Evolutionary conservation across 2,113 vertebrate genomes (phyloP).

Genomic region (Myotis yumanensis): DNA sequence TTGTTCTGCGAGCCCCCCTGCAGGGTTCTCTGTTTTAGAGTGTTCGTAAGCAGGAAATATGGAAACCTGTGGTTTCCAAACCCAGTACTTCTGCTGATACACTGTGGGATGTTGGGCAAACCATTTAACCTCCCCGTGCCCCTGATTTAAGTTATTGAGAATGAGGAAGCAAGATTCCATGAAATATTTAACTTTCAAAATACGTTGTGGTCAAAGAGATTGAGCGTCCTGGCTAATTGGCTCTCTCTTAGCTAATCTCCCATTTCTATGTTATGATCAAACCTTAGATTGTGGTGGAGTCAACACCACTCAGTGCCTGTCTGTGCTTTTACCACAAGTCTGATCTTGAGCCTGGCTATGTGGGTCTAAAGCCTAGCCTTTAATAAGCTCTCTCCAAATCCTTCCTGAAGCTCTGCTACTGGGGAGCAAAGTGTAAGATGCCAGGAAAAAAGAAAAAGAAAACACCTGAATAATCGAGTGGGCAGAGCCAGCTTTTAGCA

Average conservation of each 20-base stretch:
- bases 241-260: not conserved
- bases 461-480: not conserved
- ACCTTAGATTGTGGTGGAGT: conserved; percentile 30
- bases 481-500: conserved; percentile 25
- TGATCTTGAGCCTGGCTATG: conserved; percentile 57
- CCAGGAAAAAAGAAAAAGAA: not conserved
- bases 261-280: conserved; percentile 41
- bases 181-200: conserved; percentile 54
- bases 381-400: conserved; percentile 47
- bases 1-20: not conserved
- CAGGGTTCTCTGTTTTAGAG: not conserved
- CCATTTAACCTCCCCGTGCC: not conserved
- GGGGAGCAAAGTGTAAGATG: not conserved
- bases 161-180: conserved; percentile 39
- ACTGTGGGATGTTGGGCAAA: not conserved
- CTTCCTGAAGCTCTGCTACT: conserved; percentile 30
- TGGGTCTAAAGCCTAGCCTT: conserved; percentile 41
- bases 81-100: not conserved
- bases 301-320: not conserved
- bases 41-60: not conserved
- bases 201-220: not conserved
- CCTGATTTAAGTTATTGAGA: not conserved
- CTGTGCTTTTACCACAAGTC: conserved; percentile 63
- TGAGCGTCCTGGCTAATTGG: not conserved
- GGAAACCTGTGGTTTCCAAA: conserved; percentile 7